These are phyloP conservation scores for Leptopilina syphax DNA, from an alignment of 2,888 invertebrate species.

Conservation along the genomic window DNA sequence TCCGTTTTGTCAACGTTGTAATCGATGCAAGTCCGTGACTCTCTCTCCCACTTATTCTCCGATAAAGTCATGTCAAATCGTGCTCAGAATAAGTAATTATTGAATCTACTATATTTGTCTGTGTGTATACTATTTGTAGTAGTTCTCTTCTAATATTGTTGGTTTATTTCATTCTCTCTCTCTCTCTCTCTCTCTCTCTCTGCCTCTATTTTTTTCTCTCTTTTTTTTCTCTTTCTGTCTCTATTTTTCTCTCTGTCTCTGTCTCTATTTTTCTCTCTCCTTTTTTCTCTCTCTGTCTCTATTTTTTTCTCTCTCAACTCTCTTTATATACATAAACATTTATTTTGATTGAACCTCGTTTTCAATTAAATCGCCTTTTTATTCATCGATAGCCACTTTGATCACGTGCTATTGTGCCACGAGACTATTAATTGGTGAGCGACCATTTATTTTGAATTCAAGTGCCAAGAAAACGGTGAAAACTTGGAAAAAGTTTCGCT, in stretches of 20 bases:
- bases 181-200: neutral
- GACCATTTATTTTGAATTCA: neutral
- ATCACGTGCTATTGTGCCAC: neutral
- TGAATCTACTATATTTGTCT: constrained; percentile 13
- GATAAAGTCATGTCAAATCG: constrained; percentile 59
- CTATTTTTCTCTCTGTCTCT: too few relatives aligned
- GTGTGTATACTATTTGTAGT: too few relatives aligned
- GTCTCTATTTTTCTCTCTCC: neutral
- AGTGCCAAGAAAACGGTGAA: constrained; percentile 14
- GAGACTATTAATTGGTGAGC: constrained; percentile 7
- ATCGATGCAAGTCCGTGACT: constrained; percentile 61
- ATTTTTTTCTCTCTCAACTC: neutral
- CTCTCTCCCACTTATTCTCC: constrained; percentile 53
- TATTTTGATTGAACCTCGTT: constrained; percentile 41
- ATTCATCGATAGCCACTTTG: constrained; percentile 26
- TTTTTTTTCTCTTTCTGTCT: neutral
- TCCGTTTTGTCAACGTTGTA: constrained; percentile 64
- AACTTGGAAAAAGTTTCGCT: neutral
- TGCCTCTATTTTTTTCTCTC: neutral
- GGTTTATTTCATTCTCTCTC: constrained; percentile 37
- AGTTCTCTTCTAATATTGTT: too few relatives aligned
- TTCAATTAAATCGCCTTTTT: constrained; percentile 38
- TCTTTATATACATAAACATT: constrained; percentile 8
- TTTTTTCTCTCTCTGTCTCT: neutral
- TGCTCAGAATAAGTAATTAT: constrained; percentile 59